These are phyloP conservation scores for Discoglossus pictus DNA, from an alignment of 2,797 vertebrate genomes.

Conservation along the genomic window DNA sequence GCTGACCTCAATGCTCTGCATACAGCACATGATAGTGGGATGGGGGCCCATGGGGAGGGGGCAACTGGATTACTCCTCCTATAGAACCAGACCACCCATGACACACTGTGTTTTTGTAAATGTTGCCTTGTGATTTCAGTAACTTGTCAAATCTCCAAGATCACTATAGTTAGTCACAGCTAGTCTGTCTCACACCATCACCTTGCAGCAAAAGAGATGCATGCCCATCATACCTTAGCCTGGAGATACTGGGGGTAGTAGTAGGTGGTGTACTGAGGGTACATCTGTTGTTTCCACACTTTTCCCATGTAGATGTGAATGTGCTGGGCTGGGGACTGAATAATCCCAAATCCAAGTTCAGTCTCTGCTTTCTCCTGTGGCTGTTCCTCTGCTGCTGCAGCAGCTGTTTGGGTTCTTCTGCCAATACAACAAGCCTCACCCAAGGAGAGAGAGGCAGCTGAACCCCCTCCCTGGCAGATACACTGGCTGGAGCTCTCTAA, in stretches of 20 bases:
- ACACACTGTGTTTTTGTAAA: constrained; percentile 13
- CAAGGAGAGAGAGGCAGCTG: constrained; percentile 30
- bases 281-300: constrained; percentile 86
- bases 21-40: constrained; percentile 52
- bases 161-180: constrained; percentile 60
- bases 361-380: constrained; percentile 38
- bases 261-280: constrained; percentile 86
- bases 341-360: constrained; percentile 48
- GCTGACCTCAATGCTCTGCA: constrained; percentile 13
- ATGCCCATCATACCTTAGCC: constrained; percentile 71
- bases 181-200: constrained; percentile 47
- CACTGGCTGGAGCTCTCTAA: constrained; percentile 26
- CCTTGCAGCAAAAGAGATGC: not conserved
- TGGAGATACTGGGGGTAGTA: constrained; percentile 85
- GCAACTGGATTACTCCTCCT: constrained; percentile 52
- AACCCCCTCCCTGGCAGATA: constrained; percentile 30
- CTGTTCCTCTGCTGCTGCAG: constrained; percentile 55
- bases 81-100: not conserved
- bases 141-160: constrained; percentile 14
- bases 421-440: constrained; percentile 54
- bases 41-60: constrained; percentile 53
- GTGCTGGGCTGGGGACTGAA: constrained; percentile 62
- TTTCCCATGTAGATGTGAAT: constrained; percentile 83
- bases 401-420: constrained; percentile 43
- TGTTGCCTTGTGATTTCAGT: constrained; percentile 18